Evolutionary conservation across 1,140 invertebrate species (phyloP), one percentile per base, ranked within the genome.

Genomic region (Drosophila repleta): DNA sequence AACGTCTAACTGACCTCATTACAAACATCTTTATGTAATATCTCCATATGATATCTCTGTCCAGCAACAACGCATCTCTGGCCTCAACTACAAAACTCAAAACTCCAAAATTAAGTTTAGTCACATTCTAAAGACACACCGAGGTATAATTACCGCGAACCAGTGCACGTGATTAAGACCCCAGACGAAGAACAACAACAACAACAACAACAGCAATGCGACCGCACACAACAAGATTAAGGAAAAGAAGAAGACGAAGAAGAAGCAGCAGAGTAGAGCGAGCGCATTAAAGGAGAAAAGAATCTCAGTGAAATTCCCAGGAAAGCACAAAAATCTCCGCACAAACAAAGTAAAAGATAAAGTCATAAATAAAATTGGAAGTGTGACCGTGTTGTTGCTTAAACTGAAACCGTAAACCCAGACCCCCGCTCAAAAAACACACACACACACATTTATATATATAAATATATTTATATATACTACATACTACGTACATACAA

Each of bases 321-420:
- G 79, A 88, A 87, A 79, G 79, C 75, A 69, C 37, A 73, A 63
- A 76, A 78, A 87, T 77, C 87, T 82, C 80, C 52, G 60, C 79
- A 79, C 79, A 87, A 75, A 78, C 74, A 87, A 72, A 85, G 62
- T 52, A 68, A 87, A 76, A 87, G 83, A 88, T 88, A 88, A 88
- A 88, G 83, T 79, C 84, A 88, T 88, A 88, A 88, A 88, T 88
- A 89, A 88, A 83, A 87, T 79, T 81, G 71, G 64, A 71, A 76
- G 79, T 79, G 69, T 76, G 78, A 80, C 71, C 60, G 74, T 77
- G 55, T 48, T 52, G 66, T 62, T 21, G 26, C 32, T 7, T 55
- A 35, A 53, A 51, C 21, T 35, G 18, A 35, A 26, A 56, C 35
- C 55, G 43, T 41, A 67, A 60, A 41, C 37, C 2, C 35, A 13